Base-by-base conservation (phyloP, 1,140 invertebrate genomes). In the Amyelois transitella region DNA sequence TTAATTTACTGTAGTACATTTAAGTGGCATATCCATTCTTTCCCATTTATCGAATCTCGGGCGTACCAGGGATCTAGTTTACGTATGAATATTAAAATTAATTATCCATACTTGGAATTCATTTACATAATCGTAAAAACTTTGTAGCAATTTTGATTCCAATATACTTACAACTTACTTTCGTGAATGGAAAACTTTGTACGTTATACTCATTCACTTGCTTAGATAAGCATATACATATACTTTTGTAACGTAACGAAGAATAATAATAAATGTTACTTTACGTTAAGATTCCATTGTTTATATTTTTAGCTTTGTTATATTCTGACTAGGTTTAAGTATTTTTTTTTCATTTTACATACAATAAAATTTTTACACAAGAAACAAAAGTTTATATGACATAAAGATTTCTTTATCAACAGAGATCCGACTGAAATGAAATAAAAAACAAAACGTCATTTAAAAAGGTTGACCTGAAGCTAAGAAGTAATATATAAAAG, bases 401-500 rank as follows among this genome's bases (percentile, higher is more conserved):
- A n/a, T n/a, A n/a, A n/a, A n/a, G n/a, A n/a, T n/a, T n/a, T n/a
- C n/a, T n/a, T n/a, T n/a, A n/a, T n/a, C n/a, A n/a, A n/a, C n/a
- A n/a, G n/a, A n/a, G n/a, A n/a, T n/a, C n/a, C n/a, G n/a, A n/a
- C n/a, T n/a, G n/a, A n/a, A n/a, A n/a, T n/a, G n/a, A n/a, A n/a
- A n/a, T n/a, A n/a, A n/a, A n/a, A n/a, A n/a, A n/a, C 3, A 49
- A 18, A 28, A 28, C 65, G 51, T 60, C 60, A 62, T 66, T 66
- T 58, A 52, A 58, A 53, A 58, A 52, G 60, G 51, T 51, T 49
- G 53, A 60, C 58, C 52, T 44, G 47, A 25, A 62, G 43, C 21
- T 60, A 49, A 62, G 58, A 66, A 60, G 66, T 68, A 56, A 75
- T 73, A 75, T 69, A 75, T 75, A 67, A 70, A 70, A 60, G 18